Base-by-base conservation (phyloP, 2,888 invertebrate species). In the Sesia bembeciformis region DNA sequence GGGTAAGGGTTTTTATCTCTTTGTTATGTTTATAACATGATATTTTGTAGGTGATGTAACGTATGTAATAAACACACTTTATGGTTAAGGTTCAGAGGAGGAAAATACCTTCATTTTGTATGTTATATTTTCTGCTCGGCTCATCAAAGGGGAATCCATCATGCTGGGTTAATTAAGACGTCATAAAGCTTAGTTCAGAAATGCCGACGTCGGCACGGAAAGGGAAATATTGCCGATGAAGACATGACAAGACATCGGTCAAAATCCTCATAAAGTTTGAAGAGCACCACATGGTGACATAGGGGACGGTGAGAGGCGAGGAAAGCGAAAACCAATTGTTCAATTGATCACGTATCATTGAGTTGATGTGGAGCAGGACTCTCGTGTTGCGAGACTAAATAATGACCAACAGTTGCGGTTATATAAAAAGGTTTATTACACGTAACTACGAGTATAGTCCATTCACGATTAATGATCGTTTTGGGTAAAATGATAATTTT, bases 331-430 rank as follows among this genome's bases (percentile, higher is more conserved):
- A 62, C 62, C 72, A 74, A 77, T 75, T 72, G 72, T 72, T 66
- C 72, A 76, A 76, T 79, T 77, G 76, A 74, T 76, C 76, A 74
- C 67, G 68, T 72, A 70, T 68, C 60, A 64, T 68, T 62, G 66
- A 59, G 59, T 58, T 53, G 39, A 50, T 7, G 42, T 7, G 42
- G 42, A 1, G 42, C 42, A 42, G 5, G 42, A 42, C 42, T 42
- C 5, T 7, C 5, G 42, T 7, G 42, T 6, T 23, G 23, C 1
- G 23, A 23, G 23, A 23, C 23, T 42, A 42, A 6, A 42, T 7
- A 42, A 5, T 42, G 3, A 42, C 42, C 42, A 6, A 7, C 7
- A 42, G 5, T 42, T 42, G 42, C 42, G 1, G 23, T 23, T 23
- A 23, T 23, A 2, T 23, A 23, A 23, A 23, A 23, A 23, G 23